Base-by-base conservation (phyloP, 1,140 invertebrate genomes). In the Whitmania pigra region DNA sequence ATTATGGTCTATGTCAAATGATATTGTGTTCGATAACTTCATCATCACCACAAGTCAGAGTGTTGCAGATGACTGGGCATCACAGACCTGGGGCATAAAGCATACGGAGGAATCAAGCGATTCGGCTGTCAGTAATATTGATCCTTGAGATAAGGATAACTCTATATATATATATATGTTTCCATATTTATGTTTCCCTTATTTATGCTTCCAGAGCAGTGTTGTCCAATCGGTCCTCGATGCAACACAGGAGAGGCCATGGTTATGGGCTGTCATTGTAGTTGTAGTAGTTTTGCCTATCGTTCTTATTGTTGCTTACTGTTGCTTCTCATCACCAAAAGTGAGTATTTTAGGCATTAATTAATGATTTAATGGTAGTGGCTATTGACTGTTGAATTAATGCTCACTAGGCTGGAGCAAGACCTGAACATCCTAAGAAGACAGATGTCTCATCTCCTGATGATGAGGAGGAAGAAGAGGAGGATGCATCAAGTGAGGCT, bases 1-100 rank as follows among this genome's bases (percentile, higher is more conserved):
- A 82, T 82, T 99, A 53, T 99, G 96, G 96, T 94, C 94, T 0
- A 98, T 99, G 91, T 94, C 92, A 0, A 88, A 91, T 75, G 87
- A 89, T 76, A 92, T 99, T 77, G 72, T 83, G n/a, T 85, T 85
- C 83, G 96, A 99, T 82, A 99, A 99, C 82, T 86, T 99, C 49
- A 84, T 99, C 53, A 87, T 99, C 72, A 91, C 93, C 0, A 91
- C 97, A 80, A 88, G 91, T 77, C 82, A 87, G 72, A 83, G 82
- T n/a, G 85, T 90, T 0, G 91, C 93, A 2, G 85, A 88, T 53
- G 83, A 88, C 67, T 96, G 90, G 87, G 88, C 93, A 17, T 83
- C 84, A 69, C 87, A 89, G 74, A 94, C 92, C 0, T 98, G 90
- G 84, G 87, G 88, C 71, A 82, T 94, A 36, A 97, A 96, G 80